Evolutionary conservation across 2,888 invertebrate genomes (phyloP), one percentile per base, ranked within the genome.

Genomic region (Nymphalis c-album): DNA sequence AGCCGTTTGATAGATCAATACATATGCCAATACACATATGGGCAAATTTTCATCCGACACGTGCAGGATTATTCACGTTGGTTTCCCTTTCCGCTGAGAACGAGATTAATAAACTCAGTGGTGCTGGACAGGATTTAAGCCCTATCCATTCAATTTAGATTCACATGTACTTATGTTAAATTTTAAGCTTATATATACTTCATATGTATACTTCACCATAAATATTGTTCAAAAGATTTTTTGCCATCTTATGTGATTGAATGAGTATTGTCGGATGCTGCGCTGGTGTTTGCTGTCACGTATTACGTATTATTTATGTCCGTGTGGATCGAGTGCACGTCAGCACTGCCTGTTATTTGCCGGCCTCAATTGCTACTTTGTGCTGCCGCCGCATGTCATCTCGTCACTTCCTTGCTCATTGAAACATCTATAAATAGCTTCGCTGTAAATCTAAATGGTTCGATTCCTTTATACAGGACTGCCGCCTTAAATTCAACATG

Each of bases 311-410:
- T 70, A 67, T 70, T 75, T 71, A 73, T 71, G 71, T 67, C 67
- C 67, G 70, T 69, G 60, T 70, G 71, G 63, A 68, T 69, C 64
- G 57, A 73, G 77, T 76, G 76, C 73, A 77, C 76, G 77, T 77
- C 77, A 78, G 75, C 76, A 70, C 60, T 68, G 74, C 76, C 77
- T 73, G 78, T 79, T 74, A 84, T 84, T 85, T 82, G 85, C 74
- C 79, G 76, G 76, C 74, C 76, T 85, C 90, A 90, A 90, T 90
- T 90, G 90, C 77, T 82, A 79, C 86, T 85, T 87, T 87, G 86
- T 87, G 74, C 69, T 67, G 69, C 65, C 65, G 69, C 70, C 72
- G 69, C 68, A 73, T 75, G 82, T 81, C 82, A 78, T 78, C 78
- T 80, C 81, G 78, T 80, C 81, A 80, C 83, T 83, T 85, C 84